Base-by-base conservation (phyloP, 2,113 vertebrate genomes). In the Sinocyclocheilus rhinocerous region DNA sequence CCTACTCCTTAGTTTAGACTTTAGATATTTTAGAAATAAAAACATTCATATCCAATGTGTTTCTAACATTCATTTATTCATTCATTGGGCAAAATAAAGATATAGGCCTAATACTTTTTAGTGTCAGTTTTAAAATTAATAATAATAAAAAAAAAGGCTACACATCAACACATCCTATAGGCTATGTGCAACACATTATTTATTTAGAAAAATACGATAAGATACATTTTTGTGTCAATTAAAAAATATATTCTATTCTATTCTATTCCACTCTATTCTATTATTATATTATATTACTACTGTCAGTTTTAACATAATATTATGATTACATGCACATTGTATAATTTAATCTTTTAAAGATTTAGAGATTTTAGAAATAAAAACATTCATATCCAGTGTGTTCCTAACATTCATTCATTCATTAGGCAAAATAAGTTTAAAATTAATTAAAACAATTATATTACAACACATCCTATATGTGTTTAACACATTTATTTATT, bases 1-100 rank as follows among this genome's bases (percentile, higher is more conserved):
- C 50, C 72, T 72, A 70, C 78, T 57, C 4, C 10, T 48, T 10
- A 76, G n/a, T 76, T 76, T 24, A 76, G n/a, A 76, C 13, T 76
- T 50, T 22, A 33, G 65, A 9, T 7, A 5, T 76, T 13, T 75
- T 52, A 4, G 26, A 10, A 57, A 33, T 6, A 76, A 55, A 33
- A 76, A 15, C 36, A 65, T 26, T 26, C 11, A 65, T 6, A 26
- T 26, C 24, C 59, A 24, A 11, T 61, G 22, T n/a, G 59, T 63
- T 63, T 3, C 3, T 63, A 63, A 63, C 59, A 63, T 24, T 65
- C n/a, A 39, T 39, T 39, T 39, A 65, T 26, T 11, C n/a, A 63
- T 63, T 63, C 11, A 12, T 65, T 26, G 0, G n/a, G 4, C 1
- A 63, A 63, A 61, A 61, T 22, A 26, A 33, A 26, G 61, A 65